Conservation (phyloP, 2,113 vertebrate genomes). For the Vulpes vulpes region DNA sequence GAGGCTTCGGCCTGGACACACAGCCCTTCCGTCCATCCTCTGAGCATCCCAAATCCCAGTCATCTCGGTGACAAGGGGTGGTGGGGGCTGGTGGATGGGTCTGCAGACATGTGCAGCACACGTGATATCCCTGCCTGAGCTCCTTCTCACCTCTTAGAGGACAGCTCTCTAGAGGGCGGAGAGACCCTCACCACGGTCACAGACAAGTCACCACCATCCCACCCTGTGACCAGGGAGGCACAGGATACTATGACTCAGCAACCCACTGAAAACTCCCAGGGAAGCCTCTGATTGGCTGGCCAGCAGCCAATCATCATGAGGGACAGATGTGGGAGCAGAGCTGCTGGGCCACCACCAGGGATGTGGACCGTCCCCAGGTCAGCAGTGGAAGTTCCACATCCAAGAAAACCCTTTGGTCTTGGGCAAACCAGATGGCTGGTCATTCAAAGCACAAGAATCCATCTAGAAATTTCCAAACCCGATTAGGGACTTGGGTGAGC, state of each 20-base stretch:
- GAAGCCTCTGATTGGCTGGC: constrained; percentile 28
- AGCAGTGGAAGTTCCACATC: background rate
- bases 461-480: background rate
- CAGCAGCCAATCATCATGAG: background rate
- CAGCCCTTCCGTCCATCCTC: fast-evolving
- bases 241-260: background rate
- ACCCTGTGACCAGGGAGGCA: background rate
- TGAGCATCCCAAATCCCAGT: background rate
- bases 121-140: background rate
- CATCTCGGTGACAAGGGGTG: background rate
- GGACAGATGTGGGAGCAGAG: background rate
- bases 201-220: background rate
- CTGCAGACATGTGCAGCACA: background rate
- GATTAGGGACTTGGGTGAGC: background rate
- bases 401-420: background rate
- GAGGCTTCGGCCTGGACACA: fast-evolving
- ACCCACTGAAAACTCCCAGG: background rate
- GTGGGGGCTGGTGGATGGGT: fast-evolving
- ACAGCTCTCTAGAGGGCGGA: background rate
- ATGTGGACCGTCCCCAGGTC: fast-evolving
- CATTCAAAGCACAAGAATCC: background rate
- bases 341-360: no score
- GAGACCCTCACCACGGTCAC: background rate
- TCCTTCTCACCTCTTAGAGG: background rate
- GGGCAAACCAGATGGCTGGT: background rate